Conservation (phyloP, 2,888 invertebrate genomes). For the Tanytarsus gracilentus region DNA sequence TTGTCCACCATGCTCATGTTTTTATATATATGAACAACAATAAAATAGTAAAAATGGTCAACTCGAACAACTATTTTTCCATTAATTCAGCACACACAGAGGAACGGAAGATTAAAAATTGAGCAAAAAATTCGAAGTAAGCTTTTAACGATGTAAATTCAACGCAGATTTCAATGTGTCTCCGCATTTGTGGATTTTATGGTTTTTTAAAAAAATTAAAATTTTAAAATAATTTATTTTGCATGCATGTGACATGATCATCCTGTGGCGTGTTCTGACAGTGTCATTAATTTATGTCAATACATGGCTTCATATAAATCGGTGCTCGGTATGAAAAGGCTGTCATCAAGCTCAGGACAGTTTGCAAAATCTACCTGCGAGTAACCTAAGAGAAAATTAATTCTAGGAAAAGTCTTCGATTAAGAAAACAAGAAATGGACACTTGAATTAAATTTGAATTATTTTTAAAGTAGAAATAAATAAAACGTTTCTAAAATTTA, state of each 20-base stretch:
- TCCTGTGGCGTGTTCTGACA: slow-evolving; percentile 3
- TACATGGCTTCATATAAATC: not conserved
- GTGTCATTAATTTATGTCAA: slow-evolving; percentile 5
- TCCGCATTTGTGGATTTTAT: not conserved
- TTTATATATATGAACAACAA: too few species aligned
- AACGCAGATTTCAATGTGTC: not conserved
- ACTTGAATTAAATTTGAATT: not conserved
- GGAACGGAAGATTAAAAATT: not conserved
- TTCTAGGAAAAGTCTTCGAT: not conserved
- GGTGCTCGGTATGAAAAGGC: not conserved
- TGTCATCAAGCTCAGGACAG: not conserved
- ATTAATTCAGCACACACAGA: not conserved
- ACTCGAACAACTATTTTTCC: not conserved
- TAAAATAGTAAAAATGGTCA: slow-evolving; percentile 1
- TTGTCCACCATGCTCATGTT: too few species aligned
- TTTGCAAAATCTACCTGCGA: not conserved
- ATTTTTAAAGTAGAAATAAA: not conserved
- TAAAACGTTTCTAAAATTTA: not conserved
- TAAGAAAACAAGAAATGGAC: not conserved
- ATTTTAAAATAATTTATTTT: not conserved
- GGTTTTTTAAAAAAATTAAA: not conserved
- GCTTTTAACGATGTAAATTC: not conserved
- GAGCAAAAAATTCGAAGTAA: not conserved
- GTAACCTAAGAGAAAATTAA: too few species aligned
- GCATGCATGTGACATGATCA: slow-evolving; percentile 4